Base-by-base conservation (phyloP, 1,140 invertebrate species). In the Zaprionus vittiger region DNA sequence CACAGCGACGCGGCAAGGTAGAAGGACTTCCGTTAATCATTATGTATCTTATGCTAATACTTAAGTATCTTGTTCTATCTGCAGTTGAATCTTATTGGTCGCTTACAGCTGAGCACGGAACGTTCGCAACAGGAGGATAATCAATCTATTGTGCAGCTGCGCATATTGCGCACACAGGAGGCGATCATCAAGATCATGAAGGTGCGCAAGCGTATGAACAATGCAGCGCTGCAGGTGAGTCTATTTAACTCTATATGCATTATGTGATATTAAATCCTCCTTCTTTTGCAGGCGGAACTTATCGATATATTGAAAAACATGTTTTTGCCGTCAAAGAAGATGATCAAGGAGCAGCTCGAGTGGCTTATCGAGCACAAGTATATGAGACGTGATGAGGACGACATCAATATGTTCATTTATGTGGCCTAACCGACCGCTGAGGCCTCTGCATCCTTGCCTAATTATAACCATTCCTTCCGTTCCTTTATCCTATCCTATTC, bases 281-380 rank as follows among this genome's bases (percentile, higher is more conserved):
- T 34, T 14, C 22, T 4, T 31, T 20, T 67, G 93, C 92, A 95
- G 94, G 97, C 97, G 44, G 99, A 99, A 95, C 94, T 99, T 44
- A 97, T 99, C 7, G 98, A 99, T 94, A 99, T 99, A 93, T 94
- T 99, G 60, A 99, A 99, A 94, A 99, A 99, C 93, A 99, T 99
- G 98, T 99, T 99, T 94, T 94, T 99, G 81, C 99, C 99, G 34
- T 98, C 98, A 73, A 99, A 99, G 94, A 99, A 99, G 94, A 97
- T 99, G 96, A 99, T 99, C 79, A 99, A 99, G 94, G 98, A 99
- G 94, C 99, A 99, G 94, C 96, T 99, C 37, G 99, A 99, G 93
- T 99, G 98, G 98, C 95, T 99, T 11, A 99, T 99, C 80, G 99
- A 99, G 94, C 97, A 99, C 92, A 99, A 99, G 93, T 99, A 99